Percentiles rank a stretch among this genome's conserved stretches.
phyloP scores from a whole-genome alignment of 2,113 vertebrate genomes.

The Eonycteris spelaea region DNA sequence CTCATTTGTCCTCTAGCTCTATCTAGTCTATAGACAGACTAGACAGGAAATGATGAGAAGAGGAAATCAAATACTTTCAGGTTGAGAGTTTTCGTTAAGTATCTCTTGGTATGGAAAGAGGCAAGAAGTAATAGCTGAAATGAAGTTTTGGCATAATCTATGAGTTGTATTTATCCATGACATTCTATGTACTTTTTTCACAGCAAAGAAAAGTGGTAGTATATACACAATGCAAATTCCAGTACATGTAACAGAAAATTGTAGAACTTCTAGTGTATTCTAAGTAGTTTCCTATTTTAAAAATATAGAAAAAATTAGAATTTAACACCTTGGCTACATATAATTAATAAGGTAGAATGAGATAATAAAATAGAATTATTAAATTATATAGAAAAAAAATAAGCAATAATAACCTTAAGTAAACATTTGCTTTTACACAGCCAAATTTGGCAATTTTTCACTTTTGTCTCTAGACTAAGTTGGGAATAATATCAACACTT shows the following conservation, averaged over 20 bases:
- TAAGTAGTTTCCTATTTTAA: background rate
- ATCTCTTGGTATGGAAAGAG: background rate
- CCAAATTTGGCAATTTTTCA: background rate
- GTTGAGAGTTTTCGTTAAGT: background rate
- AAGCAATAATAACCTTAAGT: background rate
- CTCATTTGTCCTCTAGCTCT: background rate
- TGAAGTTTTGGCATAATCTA: background rate
- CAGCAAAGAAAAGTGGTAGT: background rate
- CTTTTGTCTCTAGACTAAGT: background rate
- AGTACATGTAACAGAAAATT: background rate
- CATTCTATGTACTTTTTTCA: background rate
- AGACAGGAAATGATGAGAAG: background rate
- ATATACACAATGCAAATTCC: background rate
- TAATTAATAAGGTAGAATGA: background rate
- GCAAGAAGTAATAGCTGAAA: background rate
- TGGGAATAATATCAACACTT: background rate
- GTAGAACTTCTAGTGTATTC: background rate
- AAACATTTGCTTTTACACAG: background rate
- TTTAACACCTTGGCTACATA: background rate
- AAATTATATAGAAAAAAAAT: background rate
- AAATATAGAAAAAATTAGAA: background rate
- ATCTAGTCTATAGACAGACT: background rate
- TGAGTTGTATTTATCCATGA: background rate
- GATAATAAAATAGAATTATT: background rate
- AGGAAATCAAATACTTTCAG: background rate